phyloP scores from a whole-genome alignment of 2,113 vertebrate species.

The Brienomyrus brachyistius region DNA sequence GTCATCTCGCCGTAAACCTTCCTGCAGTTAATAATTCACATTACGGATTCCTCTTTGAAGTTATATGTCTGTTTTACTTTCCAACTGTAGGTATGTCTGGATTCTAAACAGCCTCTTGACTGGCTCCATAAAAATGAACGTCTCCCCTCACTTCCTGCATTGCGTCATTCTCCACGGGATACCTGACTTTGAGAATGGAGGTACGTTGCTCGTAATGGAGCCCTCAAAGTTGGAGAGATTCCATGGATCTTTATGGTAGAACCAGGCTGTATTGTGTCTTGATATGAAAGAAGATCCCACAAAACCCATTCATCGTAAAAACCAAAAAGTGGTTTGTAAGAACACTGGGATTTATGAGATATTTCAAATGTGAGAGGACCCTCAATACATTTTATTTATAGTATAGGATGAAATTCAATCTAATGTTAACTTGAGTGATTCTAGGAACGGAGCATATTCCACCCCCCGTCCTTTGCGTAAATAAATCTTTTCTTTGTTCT shows the following conservation, averaged over 20 bases:
- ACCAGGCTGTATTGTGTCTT: background rate
- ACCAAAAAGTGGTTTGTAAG: background rate
- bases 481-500: background rate
- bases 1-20: background rate
- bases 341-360: background rate
- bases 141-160: slow-evolving; percentile 80
- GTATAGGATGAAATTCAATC: background rate
- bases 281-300: background rate
- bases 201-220: slow-evolving; percentile 42
- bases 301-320: background rate
- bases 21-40: background rate
- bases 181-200: slow-evolving; percentile 78
- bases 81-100: slow-evolving; percentile 72
- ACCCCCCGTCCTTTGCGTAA: background rate
- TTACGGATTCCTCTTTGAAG: background rate
- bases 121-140: slow-evolving; percentile 89
- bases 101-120: slow-evolving; percentile 86
- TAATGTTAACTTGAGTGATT: background rate
- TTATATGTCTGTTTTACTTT: background rate
- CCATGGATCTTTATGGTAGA: background rate
- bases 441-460: background rate
- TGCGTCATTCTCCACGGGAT: slow-evolving; percentile 78
- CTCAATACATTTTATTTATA: background rate
- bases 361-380: background rate
- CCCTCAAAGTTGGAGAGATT: slow-evolving; percentile 9